Base-by-base conservation (phyloP, 2,113 vertebrate species). In the Diphyllodes magnificus region DNA sequence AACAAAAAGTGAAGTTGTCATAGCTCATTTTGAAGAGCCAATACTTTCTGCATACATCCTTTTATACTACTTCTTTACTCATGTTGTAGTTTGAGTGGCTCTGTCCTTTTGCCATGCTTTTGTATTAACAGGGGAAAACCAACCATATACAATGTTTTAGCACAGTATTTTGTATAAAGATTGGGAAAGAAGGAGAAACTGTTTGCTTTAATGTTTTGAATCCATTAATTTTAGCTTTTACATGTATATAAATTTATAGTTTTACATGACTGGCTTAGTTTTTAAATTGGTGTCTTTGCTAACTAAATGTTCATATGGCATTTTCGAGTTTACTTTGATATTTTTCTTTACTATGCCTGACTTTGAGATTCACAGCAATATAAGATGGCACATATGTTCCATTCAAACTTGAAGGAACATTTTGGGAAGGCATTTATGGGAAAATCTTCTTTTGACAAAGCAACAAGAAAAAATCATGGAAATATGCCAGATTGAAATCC, bases 371-470 rank as follows among this genome's bases (percentile, higher is more conserved):
- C n/a, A 47, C 35, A 77, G 75, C 78, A 31, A 18, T 80, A 4
- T 59, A 60, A 72, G 50, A 51, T 85, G 84, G 71, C 64, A 94
- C 51, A 70, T 91, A 40, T 90, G 82, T 94, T 94, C n/a, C 68
- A 0, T 90, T 90, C 40, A 90, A 20, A 70, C 44, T 61, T 23
- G 47, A 81, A 92, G 71, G 54, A 86, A 68, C n/a, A 19, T 93
- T 94, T 68, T 78, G 85, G 68, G 51, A 88, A 90, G 56, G 60
- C 82, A 73, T 80, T 88, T 95, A 78, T 96, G 88, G 91, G 90
- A 94, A 93, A 87, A 93, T 93, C 39, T 33, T 84, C 82, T 93
- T 97, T 82, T 94, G 79, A 88, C 75, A 84, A 90, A 96, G 63
- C 53, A 81, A 73, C 37, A 33, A 77, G 86, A 85, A 50, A 73